A percentile compares a stretch with the other conserved stretches of the same genome.
Conservation (phyloP, 2,797 vertebrate species). For the Staurois parvus region DNA sequence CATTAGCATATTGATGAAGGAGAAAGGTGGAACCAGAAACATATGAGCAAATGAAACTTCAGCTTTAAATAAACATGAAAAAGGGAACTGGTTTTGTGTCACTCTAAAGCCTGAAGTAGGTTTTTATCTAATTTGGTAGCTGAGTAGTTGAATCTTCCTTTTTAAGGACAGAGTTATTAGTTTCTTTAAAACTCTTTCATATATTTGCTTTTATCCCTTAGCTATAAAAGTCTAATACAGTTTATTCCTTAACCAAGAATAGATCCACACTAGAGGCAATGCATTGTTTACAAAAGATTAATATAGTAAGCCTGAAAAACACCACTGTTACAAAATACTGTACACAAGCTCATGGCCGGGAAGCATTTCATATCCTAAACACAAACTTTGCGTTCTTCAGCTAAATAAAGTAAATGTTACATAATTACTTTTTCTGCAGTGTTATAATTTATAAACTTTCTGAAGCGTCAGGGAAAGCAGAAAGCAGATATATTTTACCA, state of each 20-base stretch:
- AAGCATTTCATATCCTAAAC: not conserved
- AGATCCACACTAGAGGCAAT: slow-evolving; percentile 2
- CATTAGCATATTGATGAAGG: no score
- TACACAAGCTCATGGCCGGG: not conserved
- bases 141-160: not conserved
- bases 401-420: not conserved
- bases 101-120: not conserved
- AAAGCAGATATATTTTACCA: no score
- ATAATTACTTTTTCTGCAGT: not conserved
- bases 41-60: no score
- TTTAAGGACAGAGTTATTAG: slow-evolving; percentile 28
- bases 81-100: not conserved
- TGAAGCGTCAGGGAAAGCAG: no score
- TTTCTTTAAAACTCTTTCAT: slow-evolving; percentile 29
- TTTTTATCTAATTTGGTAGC: slow-evolving; percentile 5
- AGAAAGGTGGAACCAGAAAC: no score
- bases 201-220: slow-evolving; percentile 24
- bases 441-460: not conserved
- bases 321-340: slow-evolving; percentile 14
- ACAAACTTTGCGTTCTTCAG: not conserved
- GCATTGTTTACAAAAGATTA: slow-evolving; percentile 39
- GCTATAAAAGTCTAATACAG: slow-evolving; percentile 13
- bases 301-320: slow-evolving; percentile 22
- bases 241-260: slow-evolving; percentile 12
- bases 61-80: not conserved